Conservation (phyloP, 2,888 invertebrate genomes). For the Tiliacea aurago region DNA sequence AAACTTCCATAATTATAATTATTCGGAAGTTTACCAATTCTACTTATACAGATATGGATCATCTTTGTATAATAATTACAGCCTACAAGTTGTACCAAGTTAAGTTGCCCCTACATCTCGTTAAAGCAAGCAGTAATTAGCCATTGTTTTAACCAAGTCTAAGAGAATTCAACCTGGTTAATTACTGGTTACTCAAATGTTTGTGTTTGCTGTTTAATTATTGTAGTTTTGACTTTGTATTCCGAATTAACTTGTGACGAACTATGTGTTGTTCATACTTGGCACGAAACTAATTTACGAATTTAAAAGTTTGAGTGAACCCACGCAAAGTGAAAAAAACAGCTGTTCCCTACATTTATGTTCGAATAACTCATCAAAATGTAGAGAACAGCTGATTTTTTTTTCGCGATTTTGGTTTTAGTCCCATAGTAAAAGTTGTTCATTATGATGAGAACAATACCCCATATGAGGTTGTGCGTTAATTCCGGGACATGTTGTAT, state of each 20-base stretch:
- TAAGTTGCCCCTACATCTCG: constrained; percentile 16
- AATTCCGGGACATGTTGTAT: too few relatives aligned
- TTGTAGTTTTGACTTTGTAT: constrained; percentile 26
- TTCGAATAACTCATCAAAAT: too few relatives aligned
- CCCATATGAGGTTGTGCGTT: too few relatives aligned
- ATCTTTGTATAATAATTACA: too few relatives aligned
- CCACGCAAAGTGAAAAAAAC: background rate
- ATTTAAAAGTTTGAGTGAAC: background rate
- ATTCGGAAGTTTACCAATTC: constrained; percentile 26
- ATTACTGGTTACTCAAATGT: constrained; percentile 49
- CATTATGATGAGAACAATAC: too few relatives aligned
- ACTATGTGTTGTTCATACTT: constrained; percentile 6
- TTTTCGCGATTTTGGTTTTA: too few relatives aligned
- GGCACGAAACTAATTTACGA: constrained; percentile 11
- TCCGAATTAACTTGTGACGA: constrained; percentile 27
- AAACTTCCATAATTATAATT: background rate
- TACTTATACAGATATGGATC: too few relatives aligned
- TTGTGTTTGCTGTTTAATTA: constrained; percentile 38
- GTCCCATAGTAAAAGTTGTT: too few relatives aligned
- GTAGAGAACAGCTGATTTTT: too few relatives aligned
- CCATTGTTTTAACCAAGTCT: constrained; percentile 47
- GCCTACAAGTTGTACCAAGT: constrained; percentile 18
- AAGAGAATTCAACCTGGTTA: constrained; percentile 23
- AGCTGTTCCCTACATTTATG: too few relatives aligned
- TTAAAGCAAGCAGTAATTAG: constrained; percentile 52